These are phyloP conservation scores for Vicugna pacos DNA, from an alignment of 2,113 vertebrate genomes.

Conservation along the genomic window DNA sequence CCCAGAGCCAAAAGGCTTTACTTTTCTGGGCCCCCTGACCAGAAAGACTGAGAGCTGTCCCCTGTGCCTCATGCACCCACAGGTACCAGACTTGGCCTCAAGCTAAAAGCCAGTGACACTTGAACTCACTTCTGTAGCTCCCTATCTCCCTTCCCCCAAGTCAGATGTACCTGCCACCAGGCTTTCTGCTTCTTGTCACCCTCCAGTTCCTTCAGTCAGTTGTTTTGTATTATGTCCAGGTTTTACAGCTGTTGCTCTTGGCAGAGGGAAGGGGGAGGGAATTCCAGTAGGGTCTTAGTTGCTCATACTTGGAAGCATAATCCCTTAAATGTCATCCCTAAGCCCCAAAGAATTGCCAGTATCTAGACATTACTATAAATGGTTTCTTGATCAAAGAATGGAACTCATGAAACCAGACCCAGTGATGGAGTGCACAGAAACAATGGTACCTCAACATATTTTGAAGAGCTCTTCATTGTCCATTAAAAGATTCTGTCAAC, in stretches of 20 bases:
- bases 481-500: not conserved
- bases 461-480: constrained; percentile 5
- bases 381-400: not conserved
- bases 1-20: not conserved
- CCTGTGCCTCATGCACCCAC: not conserved
- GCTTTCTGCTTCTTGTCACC: not conserved
- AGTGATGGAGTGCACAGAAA: not conserved
- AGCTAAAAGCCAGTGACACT: not conserved
- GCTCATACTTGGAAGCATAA: not conserved
- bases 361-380: not conserved
- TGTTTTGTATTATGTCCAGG: not conserved
- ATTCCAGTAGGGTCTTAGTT: not conserved
- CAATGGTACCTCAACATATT: not conserved
- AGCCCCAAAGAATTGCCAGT: not conserved
- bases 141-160: not conserved
- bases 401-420: not conserved
- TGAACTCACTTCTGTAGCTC: not conserved
- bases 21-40: not conserved
- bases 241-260: not conserved
- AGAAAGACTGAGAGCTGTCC: not conserved
- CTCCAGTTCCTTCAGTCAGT: not conserved
- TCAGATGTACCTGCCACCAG: not conserved
- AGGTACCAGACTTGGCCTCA: too few species aligned
- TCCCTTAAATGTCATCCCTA: not conserved
- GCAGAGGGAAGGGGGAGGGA: too few species aligned